phyloP scores from a whole-genome alignment of 2,888 invertebrate species.

The Chesias legatella region DNA sequence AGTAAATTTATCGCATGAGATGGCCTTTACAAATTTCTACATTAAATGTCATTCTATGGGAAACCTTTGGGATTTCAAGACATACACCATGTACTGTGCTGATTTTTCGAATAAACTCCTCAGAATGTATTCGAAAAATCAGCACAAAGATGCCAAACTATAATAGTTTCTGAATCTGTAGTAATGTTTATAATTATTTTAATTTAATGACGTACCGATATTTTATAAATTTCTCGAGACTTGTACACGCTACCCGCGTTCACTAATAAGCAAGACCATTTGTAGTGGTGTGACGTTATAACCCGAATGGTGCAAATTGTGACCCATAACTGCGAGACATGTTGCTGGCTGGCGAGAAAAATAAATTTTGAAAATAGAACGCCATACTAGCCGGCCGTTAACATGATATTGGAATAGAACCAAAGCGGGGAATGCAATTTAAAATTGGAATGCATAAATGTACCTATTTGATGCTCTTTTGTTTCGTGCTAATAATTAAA shows the following conservation, averaged over 20 bases:
- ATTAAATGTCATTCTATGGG: too few species aligned
- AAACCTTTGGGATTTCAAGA: too few species aligned
- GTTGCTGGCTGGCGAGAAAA: constrained; percentile 54
- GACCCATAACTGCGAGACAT: constrained; percentile 71
- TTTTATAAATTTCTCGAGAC: not conserved
- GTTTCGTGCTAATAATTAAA: too few species aligned
- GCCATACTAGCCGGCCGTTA: constrained; percentile 30
- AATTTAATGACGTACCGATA: too few species aligned
- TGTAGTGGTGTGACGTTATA: constrained; percentile 55
- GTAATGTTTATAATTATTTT: too few species aligned
- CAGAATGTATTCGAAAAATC: too few species aligned
- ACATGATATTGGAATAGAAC: constrained; percentile 29
- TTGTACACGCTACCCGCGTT: constrained; percentile 17
- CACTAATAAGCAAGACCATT: constrained; percentile 27
- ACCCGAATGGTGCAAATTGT: constrained; percentile 76
- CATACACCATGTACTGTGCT: too few species aligned
- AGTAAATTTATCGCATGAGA: too few species aligned
- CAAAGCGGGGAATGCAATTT: constrained; percentile 17
- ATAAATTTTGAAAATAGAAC: constrained; percentile 48
- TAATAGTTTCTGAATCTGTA: too few species aligned
- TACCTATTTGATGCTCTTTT: constrained; percentile 8
- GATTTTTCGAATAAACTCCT: too few species aligned
- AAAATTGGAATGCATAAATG: constrained; percentile 1
- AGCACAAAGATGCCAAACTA: too few species aligned
- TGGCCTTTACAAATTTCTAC: too few species aligned